Percentiles rank a stretch among this genome's conserved stretches.
Conservation (phyloP, 2,113 vertebrate species). For the Serranochromis macrocephalus region DNA sequence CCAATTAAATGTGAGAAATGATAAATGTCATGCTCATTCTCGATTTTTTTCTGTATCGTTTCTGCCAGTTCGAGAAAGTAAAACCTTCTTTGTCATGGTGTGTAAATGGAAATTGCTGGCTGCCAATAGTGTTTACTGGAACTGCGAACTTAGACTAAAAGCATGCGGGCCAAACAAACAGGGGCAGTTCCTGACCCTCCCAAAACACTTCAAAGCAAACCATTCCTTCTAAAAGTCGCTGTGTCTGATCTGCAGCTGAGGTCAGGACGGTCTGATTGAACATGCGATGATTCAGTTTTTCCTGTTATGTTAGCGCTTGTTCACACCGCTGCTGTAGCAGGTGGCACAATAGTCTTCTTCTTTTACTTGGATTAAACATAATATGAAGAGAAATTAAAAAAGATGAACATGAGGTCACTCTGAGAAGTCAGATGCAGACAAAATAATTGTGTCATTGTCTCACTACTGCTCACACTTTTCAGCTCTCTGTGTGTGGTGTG, state of each 20-base stretch:
- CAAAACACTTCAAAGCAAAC: conserved; percentile 40
- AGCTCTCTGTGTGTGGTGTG: neutral
- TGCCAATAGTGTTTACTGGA: neutral
- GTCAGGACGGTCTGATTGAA: conserved; percentile 46
- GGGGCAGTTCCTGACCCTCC: conserved; percentile 10
- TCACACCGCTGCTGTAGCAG: neutral
- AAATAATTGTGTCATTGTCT: conserved; percentile 9
- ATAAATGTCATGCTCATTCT: neutral
- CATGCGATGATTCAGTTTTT: conserved; percentile 14
- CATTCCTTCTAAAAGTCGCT: conserved; percentile 38
- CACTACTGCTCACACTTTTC: neutral
- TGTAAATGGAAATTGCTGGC: neutral
- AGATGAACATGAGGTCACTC: neutral
- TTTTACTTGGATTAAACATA: neutral
- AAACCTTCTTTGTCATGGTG: neutral
- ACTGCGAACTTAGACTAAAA: conserved; percentile 3
- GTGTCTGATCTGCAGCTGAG: conserved; percentile 42
- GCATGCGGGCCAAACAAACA: conserved; percentile 28
- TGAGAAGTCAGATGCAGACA: neutral
- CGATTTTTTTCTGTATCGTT: neutral
- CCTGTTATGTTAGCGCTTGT: conserved; percentile 10
- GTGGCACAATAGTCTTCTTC: neutral
- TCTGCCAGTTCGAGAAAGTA: neutral
- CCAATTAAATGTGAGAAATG: conserved; percentile 23
- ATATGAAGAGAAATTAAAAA: neutral